A percentile compares a stretch with the other conserved stretches of the same genome.
These are phyloP conservation scores for Phoxinus dragarum DNA, from an alignment of 2,797 vertebrate genomes.

Conservation along the genomic window DNA sequence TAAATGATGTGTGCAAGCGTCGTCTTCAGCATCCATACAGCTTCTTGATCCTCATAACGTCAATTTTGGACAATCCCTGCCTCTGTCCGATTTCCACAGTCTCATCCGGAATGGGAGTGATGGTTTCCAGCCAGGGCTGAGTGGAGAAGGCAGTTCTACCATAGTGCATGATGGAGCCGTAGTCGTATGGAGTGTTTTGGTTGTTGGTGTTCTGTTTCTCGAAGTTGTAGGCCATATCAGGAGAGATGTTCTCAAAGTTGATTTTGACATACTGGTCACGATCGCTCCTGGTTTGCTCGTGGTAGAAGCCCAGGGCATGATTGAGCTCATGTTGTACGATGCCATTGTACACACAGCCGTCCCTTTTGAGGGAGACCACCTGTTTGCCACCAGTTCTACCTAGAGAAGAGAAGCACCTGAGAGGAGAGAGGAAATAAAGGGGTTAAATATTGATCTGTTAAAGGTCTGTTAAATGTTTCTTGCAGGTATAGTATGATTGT, in stretches of 20 bases:
- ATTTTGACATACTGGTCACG: slow-evolving; percentile 74
- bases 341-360: slow-evolving; percentile 70
- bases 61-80: slow-evolving; percentile 44
- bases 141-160: slow-evolving; percentile 60
- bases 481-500: neutral
- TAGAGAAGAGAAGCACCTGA: slow-evolving; percentile 76
- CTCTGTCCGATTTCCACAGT: slow-evolving; percentile 54
- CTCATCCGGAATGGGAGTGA: slow-evolving; percentile 59
- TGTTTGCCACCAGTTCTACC: slow-evolving; percentile 73
- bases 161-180: slow-evolving; percentile 79
- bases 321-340: slow-evolving; percentile 74
- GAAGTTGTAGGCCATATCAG: slow-evolving; percentile 66
- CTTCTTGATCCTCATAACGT: slow-evolving; percentile 61
- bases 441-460: neutral
- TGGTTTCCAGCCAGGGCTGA: slow-evolving; percentile 46
- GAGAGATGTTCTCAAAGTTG: slow-evolving; percentile 71
- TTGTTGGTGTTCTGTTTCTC: slow-evolving; percentile 71
- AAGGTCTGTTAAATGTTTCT: neutral
- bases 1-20: neutral
- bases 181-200: slow-evolving; percentile 72
- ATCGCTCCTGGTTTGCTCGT: slow-evolving; percentile 78
- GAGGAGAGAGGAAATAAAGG: slow-evolving; percentile 29
- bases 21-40: slow-evolving; percentile 45
- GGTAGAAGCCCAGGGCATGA: slow-evolving; percentile 75
- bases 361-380: slow-evolving; percentile 71